Evolutionary conservation across 2,113 vertebrate species (phyloP), one percentile per base, ranked within the genome.

Genomic region (Tragelaphus imberbis): DNA sequence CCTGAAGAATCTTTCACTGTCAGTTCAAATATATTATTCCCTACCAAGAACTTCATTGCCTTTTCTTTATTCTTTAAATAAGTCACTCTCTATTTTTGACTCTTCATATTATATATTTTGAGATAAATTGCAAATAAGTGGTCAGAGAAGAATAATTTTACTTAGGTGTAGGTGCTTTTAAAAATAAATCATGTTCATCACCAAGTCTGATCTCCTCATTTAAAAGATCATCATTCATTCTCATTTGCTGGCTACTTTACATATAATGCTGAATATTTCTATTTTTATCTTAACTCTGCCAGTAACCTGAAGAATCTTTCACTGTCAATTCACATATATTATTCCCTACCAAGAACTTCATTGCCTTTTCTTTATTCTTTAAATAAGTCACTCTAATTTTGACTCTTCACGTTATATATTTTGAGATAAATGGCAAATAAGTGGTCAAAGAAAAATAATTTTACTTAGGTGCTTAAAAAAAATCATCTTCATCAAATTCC

Each of bases 1-100:
- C 53, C 44, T 96, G 23, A 51, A 59, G 61, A 87, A 65, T 58
- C 49, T 96, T 55, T 85, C 63, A 68, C 27, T 82, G 17, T 88
- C 27, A 47, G 36, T 84, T 97, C 16, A 87, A 53, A 92, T 80
- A 51, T 21, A 33, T 68, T 94, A 89, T 88, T 94, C 10, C 25
- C 33, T 80, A 84, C n/a, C 10, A 71, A 77, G 44, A 87, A 58
- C 21, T 82, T 82, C 28, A 55, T 47, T 55, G 25, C 40, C 4
- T 94, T 68, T 59, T 53, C 17, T 96, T 89, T 86, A 86, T 80
- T 86, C 28, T 94, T 97, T 75, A 92, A 81, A 81, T 86, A 63
- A 94, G 55, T 84, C 21, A 9, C 25, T 44, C 25, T 44, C 51
- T 91, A 21, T 65, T 92, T 96, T 92, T 80, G 53, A 63, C 47